Evolutionary conservation across 2,113 vertebrate species (phyloP), one percentile per base, ranked within the genome.

Genomic region (Centropristis striata): DNA sequence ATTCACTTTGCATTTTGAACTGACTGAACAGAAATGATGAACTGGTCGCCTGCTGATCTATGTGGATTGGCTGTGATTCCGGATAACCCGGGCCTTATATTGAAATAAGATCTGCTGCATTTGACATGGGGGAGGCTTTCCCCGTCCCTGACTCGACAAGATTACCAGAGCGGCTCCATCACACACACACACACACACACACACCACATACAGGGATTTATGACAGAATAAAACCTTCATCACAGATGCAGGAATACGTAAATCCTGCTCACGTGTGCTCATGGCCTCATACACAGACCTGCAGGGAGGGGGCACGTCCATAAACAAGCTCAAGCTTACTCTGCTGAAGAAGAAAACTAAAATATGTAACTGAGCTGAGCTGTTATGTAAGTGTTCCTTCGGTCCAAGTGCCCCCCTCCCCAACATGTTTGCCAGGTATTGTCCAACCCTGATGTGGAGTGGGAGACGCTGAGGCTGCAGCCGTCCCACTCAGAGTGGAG

Each of bases 181-280:
- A n/a, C 80, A 20, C 80, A 44, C 66, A 28, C 53, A 44, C 58
- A 49, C 78, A 51, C 60, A 37, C 42, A 41, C 69, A 46, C 27
- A 32, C 67, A 47, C 57, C n/a, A 8, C 77, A 74, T 5, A 74
- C 53, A 74, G 70, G 87, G 92, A 93, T 92, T 93, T 92, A 92
- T 77, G 82, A 51, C 39, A 23, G 80, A 89, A 92, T 91, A 90
- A 91, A 93, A 91, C 82, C 89, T 93, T 90, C 85, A 88, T 88
- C 81, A 83, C 85, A 87, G 88, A 90, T 76, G 85, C 83, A 84
- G 84, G 81, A 76, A 83, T 78, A 87, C 49, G 58, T 90, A 87
- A 92, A 92, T 91, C 89, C 90, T 65, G 70, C 65, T 81, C 85
- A 88, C 60, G 63, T 83, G 87, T 60, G 73, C 86, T 57, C 66